Conservation (phyloP, 2,888 invertebrate species). For the Drosophila greeni region DNA sequence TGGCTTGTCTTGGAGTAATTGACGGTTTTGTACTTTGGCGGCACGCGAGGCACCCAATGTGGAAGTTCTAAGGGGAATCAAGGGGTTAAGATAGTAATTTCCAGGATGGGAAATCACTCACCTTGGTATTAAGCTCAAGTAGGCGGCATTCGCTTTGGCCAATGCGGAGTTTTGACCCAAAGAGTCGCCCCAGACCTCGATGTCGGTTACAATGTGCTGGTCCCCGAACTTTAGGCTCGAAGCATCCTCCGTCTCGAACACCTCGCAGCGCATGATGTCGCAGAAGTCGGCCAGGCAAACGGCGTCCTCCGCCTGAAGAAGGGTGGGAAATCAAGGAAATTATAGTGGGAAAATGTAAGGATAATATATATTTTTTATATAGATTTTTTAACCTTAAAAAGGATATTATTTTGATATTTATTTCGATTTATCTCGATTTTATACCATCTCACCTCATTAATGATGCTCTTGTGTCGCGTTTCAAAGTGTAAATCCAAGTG, state of each 20-base stretch:
- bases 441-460: slow-evolving; percentile 88
- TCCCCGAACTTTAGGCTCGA: slow-evolving; percentile 82
- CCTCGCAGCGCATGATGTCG: slow-evolving; percentile 97
- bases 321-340: too few species aligned
- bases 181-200: slow-evolving; percentile 90
- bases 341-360: too few species aligned
- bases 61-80: slow-evolving; percentile 68
- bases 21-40: slow-evolving; percentile 78
- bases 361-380: too few species aligned
- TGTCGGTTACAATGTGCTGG: slow-evolving; percentile 85
- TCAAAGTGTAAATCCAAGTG: slow-evolving; percentile 93
- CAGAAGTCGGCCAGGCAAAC: slow-evolving; percentile 96
- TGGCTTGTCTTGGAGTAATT: slow-evolving; percentile 77
- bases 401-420: too few species aligned
- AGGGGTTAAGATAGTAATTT: not conserved
- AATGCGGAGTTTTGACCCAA: slow-evolving; percentile 81
- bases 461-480: slow-evolving; percentile 89
- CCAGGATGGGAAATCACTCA: slow-evolving; percentile 27
- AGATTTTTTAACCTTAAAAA: too few species aligned
- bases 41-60: slow-evolving; percentile 76
- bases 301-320: slow-evolving; percentile 89
- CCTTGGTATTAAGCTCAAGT: slow-evolving; percentile 78
- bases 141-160: slow-evolving; percentile 79
- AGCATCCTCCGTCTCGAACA: slow-evolving; percentile 86
- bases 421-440: too few species aligned